Evolutionary conservation across 2,797 vertebrate genomes (phyloP), one percentile per base, ranked within the genome.

Genomic region (Pterois miles): DNA sequence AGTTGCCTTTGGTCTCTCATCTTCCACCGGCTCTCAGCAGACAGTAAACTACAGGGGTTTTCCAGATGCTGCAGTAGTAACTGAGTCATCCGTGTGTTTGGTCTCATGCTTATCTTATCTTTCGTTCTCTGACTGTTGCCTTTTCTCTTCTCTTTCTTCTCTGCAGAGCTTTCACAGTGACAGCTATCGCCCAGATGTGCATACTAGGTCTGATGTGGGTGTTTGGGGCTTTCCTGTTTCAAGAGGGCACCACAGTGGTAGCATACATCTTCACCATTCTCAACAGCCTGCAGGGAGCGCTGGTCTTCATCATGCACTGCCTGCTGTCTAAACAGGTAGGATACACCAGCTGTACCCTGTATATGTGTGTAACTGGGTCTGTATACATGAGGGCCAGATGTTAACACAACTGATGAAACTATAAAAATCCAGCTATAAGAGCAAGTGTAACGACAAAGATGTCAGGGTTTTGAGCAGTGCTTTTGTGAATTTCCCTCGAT

Each of bases 221-320:
- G 60, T 97, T 96, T 0, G 97, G 97, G 31, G 92, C 95, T 40
- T 96, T 98, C 87, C 91, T 97, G 86, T 97, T 97, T 27, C 8
- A 89, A 36, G 54, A 91, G 0, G 66, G 62, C 0, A 75, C 58
- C 18, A 13, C 27, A 3, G 83, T 79, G 1, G 71, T 91, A 2
- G 83, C 91, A 3, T 98, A 97, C 58, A 76, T 93, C 80, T 98
- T 98, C 91, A 96, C 94, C 12, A 75, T 96, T 81, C 91, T 96
- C 85, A 97, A 96, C 94, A 94, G 94, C 85, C 89, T 97, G 6
- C 97, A 97, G 84, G 97, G 97, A n/a, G 77, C 89, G n/a, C 94
- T 97, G 79, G 90, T 98, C 74, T 97, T 96, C 16, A 1, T 96
- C 85, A 93, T 97, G 90, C 96, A 97, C 91, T 98, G 97, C 73